Evolutionary conservation across 2,888 invertebrate genomes (phyloP).

Genomic region (Smittia aterrima): DNA sequence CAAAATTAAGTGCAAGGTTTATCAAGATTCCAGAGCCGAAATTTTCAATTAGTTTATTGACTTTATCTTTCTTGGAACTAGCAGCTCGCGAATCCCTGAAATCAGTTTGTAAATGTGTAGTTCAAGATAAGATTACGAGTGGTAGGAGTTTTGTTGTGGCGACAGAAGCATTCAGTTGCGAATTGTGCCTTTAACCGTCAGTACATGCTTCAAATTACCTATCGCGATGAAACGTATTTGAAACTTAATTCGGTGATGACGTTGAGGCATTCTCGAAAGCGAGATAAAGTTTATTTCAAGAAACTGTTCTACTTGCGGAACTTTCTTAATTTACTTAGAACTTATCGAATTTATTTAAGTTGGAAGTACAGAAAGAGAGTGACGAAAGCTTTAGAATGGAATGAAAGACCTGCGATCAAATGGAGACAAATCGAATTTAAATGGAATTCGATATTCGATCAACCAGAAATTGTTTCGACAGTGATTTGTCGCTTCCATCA

Average conservation of each 20-base stretch:
- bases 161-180: not conserved
- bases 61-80: too few relatives aligned
- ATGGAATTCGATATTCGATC: not conserved
- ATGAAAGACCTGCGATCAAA: not conserved
- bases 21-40: too few relatives aligned
- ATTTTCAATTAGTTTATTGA: too few relatives aligned
- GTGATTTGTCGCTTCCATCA: slow-evolving; percentile 17
- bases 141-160: not conserved
- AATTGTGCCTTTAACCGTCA: not conserved
- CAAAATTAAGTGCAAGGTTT: too few relatives aligned
- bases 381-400: not conserved
- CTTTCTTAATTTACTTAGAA: not conserved
- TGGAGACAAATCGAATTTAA: not conserved
- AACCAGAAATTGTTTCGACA: not conserved
- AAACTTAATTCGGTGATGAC: not conserved
- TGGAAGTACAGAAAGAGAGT: slow-evolving; percentile 4
- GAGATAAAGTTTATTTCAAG: slow-evolving; percentile 6
- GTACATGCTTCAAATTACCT: not conserved
- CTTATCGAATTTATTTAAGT: slow-evolving; percentile 12
- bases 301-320: slow-evolving; percentile 23
- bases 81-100: too few relatives aligned
- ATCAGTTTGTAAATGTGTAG: not conserved
- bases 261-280: slow-evolving; percentile 1
- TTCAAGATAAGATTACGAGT: not conserved
- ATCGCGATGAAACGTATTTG: not conserved